These are phyloP conservation scores for Chamaea fasciata DNA, from an alignment of 2,113 vertebrate species.

Conservation along the genomic window DNA sequence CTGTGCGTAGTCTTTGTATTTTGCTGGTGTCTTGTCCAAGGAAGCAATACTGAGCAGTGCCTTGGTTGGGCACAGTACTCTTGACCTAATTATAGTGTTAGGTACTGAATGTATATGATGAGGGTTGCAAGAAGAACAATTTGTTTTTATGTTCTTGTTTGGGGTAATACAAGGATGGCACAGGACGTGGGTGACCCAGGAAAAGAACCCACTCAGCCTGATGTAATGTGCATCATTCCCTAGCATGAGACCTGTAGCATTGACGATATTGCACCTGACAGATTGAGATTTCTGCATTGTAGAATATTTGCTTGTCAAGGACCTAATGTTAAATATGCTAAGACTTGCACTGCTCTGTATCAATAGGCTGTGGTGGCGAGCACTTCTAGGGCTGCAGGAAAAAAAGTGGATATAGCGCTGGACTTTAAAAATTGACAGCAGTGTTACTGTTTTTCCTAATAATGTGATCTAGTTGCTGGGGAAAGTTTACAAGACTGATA, in stretches of 20 bases:
- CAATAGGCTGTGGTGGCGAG: not conserved
- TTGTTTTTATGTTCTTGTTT: not conserved
- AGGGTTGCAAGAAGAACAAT: not conserved
- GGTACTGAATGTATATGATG: rapidly evolving
- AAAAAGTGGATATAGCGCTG: not conserved
- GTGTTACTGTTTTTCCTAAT: not conserved
- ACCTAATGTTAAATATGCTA: not conserved
- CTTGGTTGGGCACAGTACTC: not conserved
- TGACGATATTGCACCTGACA: not conserved
- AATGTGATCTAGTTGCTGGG: not conserved
- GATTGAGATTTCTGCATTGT: not conserved
- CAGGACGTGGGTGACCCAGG: not conserved
- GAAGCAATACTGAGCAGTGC: not conserved
- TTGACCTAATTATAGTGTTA: not conserved
- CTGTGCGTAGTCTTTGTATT: not conserved
- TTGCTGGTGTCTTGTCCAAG: not conserved
- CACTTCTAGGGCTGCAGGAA: not conserved
- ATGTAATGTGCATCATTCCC: rapidly evolving
- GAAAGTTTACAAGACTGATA: not conserved
- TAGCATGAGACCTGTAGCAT: rapidly evolving
- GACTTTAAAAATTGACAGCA: not conserved
- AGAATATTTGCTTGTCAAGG: not conserved
- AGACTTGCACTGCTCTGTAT: not conserved
- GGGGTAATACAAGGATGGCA: not conserved
- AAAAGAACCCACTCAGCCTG: not conserved